A percentile compares a stretch with the other conserved stretches of the same genome.
Conservation (phyloP, 2,797 vertebrate genomes). For the Acrossocheilus wenchowensis region DNA sequence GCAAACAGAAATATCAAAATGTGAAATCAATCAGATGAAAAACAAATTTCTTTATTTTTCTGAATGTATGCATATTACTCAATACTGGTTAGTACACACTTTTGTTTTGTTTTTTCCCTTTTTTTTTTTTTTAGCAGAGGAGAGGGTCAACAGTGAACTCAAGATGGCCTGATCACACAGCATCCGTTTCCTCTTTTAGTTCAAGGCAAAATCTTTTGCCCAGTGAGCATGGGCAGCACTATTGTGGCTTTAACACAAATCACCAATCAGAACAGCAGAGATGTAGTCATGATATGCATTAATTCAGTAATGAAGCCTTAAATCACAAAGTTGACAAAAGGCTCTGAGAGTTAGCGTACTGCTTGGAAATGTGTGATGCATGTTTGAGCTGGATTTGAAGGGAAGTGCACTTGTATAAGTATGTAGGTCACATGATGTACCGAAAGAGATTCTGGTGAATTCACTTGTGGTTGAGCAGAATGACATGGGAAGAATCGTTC, state of each 20-base stretch:
- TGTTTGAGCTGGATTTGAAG: not conserved
- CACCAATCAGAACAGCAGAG: not conserved
- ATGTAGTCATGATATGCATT: not conserved
- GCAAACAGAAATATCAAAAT: not conserved
- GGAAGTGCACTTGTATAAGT: conserved; percentile 18
- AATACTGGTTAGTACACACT: not conserved
- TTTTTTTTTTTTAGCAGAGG: not conserved
- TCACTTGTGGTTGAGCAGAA: conserved; percentile 15
- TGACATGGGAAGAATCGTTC: not conserved
- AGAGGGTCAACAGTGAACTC: not conserved
- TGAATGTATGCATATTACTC: not conserved
- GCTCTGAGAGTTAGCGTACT: not conserved
- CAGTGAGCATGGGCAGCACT: not conserved
- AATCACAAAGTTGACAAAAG: not conserved
- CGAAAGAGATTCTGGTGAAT: conserved; percentile 28
- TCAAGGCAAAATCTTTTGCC: not conserved
- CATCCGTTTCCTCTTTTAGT: not conserved
- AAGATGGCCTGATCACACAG: conserved; percentile 1
- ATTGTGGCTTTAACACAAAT: not conserved
- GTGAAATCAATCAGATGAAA: not conserved
- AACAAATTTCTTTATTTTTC: not conserved
- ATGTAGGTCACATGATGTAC: conserved; percentile 43
- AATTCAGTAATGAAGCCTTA: not conserved
- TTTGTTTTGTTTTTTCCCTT: not conserved
- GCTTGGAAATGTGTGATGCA: not conserved